Evolutionary conservation across 2,113 vertebrate species (phyloP), one percentile per base, ranked within the genome.

Genomic region (Pimephales promelas): DNA sequence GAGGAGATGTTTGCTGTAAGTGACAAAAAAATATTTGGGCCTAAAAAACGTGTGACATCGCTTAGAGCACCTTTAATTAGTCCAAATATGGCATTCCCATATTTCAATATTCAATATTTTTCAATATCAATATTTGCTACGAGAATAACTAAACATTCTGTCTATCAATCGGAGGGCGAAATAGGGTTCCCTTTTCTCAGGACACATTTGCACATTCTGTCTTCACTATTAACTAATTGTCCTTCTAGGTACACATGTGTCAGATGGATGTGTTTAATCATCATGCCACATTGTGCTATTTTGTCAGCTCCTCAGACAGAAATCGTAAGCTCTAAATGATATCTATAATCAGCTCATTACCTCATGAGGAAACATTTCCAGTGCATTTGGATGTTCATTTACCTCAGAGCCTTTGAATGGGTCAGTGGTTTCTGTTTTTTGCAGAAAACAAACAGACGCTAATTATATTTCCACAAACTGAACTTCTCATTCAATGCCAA

Each of bases 291-390:
- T 14, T 71, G 22, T 43, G n/a, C 22, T 26, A 24, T 45, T 72
- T 16, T 72, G 43, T 71, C 36, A 45, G 40, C n/a, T 45, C 11
- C 40, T 72, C n/a, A 3, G 70, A 72, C 70, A 72, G 40, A 45
- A 43, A 72, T 47, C 43, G 13, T 72, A 72, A 47, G n/a, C 40
- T 47, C 70, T 47, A 72, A 72, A 72, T 47, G 11, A 47, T 72
- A 45, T 62, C 34, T 43, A 40, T 62, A 61, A 79, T 43, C 22
- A 79, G 72, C 47, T 75, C 72, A 54, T 75, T 75, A 75, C 26
- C 45, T 54, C 40, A 57, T 24, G 18, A 22, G 20, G 34, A 76
- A 76, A 34, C 52, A 76, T 34, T 54, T 20, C 22, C 56, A n/a
- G 34, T 40, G 36, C 11, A 43, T 45, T 62, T 45, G 36, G 36